Base-by-base conservation (phyloP, 1,140 invertebrate genomes). In the Drosophila funebris region DNA sequence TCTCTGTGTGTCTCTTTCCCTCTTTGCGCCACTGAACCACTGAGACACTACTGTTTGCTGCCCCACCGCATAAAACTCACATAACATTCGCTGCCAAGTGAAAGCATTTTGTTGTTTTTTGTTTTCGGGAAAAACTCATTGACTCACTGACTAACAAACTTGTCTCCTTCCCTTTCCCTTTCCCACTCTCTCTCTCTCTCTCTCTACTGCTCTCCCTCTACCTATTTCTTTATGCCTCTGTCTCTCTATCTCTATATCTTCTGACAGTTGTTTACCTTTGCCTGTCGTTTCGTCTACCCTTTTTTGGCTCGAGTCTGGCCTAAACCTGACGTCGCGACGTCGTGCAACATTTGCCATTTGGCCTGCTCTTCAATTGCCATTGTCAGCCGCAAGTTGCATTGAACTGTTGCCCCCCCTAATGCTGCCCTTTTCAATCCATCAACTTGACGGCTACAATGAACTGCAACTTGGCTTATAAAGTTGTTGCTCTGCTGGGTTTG, bases 1-100 rank as follows among this genome's bases (percentile, higher is more conserved):
- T 20, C 37, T 16, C 8, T 6, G 27, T 33, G n/a, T 27, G 37
- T 14, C 18, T 4, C 41, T 6, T 3, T 24, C 53, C 54, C 68
- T 72, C 58, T 52, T 62, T 84, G 66, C 77, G 63, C 67, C 76
- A 84, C 82, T 78, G 52, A 69, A 58, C 72, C 82, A 67, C 39
- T 70, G 39, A 64, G 53, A 41, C 53, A 58, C 56, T 11, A 4
- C 16, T 29, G 50, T 50, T 60, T 48, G 62, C 74, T 58, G 54
- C 22, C 36, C 24, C 56, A 43, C 70, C 69, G 22, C 78, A 61
- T 56, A 36, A 72, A 83, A 83, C 78, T 87, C 82, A 82, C 82
- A 87, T 87, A 87, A 87, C 72, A 68, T 69, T 56, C 24, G 44
- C 75, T 73, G 60, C 56, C 75, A 78, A 87, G 82, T 87, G 82